Base-by-base conservation (phyloP, 2,113 vertebrate species). In the Phaethornis superciliosus region DNA sequence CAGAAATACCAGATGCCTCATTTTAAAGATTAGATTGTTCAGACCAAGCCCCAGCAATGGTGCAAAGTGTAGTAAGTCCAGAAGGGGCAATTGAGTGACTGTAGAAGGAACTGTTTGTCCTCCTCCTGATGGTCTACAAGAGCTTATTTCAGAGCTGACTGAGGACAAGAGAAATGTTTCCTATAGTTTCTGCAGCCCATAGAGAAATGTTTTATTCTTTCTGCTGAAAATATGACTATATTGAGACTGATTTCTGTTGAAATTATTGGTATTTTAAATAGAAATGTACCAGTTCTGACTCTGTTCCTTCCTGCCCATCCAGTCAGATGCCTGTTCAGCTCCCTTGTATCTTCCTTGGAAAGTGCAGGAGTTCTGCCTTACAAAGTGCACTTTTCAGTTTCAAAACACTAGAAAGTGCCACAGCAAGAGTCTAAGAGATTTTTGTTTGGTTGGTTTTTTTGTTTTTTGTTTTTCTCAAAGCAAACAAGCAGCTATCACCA, bases 1-100 rank as follows among this genome's bases (percentile, higher is more conserved):
- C 58, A 91, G 58, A 81, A 94, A 82, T 56, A 76, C 15, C 75
- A 89, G 75, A 65, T 49, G 77, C 12, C 40, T 81, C 5, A 79
- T 89, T 94, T 68, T 58, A 79, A 91, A 54, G 7, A 55, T 46
- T 19, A 76, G 52, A 60, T 46, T 51, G n/a, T 49, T 79, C 54
- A 76, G 44, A n/a, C 46, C 42, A 86, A 92, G 55, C 30, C 19
- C 55, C 69, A 40, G 35, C 68, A 62, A 3, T 80, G 59, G 54
- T 62, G 51, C 24, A 58, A 55, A 0, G 5, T 0, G 0, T 35
- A 52, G 11, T 18, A 81, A 33, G 5, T 40, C 32, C 1, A 2
- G 35, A 89, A 81, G n/a, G 56, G 18, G 15, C 21, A 89, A 52
- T 89, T 74, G 22, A 56, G 17, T 55, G 28, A 63, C 37, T 67